A percentile compares a stretch with the other conserved stretches of the same genome.
phyloP scores from a whole-genome alignment of 2,113 vertebrate genomes.

The Albula goreensis region DNA sequence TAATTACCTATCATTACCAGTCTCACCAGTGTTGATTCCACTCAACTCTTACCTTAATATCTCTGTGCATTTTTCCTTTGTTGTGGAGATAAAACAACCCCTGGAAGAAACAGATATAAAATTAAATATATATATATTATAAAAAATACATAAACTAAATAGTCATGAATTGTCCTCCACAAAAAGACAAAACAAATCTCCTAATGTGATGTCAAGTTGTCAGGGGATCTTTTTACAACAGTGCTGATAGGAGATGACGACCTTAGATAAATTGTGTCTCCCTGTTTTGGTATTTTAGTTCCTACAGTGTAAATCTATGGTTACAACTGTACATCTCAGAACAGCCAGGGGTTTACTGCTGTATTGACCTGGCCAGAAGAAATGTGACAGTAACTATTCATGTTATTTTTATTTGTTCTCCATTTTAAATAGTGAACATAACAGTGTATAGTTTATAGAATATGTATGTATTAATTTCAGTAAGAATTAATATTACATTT shows the following conservation, averaged over 20 bases:
- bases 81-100: constrained; percentile 84
- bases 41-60: constrained; percentile 77
- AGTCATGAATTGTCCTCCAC: too few relatives aligned
- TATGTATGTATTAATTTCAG: too few relatives aligned
- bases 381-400: neutral
- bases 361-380: neutral
- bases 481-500: too few relatives aligned
- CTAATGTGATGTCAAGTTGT: neutral
- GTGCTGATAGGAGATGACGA: neutral
- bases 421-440: too few relatives aligned
- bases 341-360: neutral
- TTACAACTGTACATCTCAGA: neutral
- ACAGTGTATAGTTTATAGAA: too few relatives aligned
- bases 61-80: constrained; percentile 90
- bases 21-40: too few relatives aligned
- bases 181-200: neutral
- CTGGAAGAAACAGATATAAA: constrained; percentile 54
- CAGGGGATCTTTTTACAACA: neutral
- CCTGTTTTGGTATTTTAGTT: neutral
- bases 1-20: too few relatives aligned
- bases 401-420: neutral
- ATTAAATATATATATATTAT: neutral
- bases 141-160: too few relatives aligned
- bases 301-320: neutral
- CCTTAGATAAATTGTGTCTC: too few relatives aligned